Base-by-base conservation (phyloP, 2,113 vertebrate species). In the Oreamnos americanus region DNA sequence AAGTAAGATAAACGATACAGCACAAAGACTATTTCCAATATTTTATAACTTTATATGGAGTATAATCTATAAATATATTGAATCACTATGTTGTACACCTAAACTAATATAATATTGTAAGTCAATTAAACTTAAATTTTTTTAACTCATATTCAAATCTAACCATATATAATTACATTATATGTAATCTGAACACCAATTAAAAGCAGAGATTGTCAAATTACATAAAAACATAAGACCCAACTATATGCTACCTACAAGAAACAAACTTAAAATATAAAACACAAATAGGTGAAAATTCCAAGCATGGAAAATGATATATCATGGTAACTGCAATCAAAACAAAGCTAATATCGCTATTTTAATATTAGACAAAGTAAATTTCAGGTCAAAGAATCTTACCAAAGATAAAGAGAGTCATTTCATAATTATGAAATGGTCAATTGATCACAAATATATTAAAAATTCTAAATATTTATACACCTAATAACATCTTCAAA, bases 231-330 rank as follows among this genome's bases (percentile, higher is more conserved):
- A 43, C 43, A 4, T 62, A 95, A 83, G 28, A 89, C 39, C 4
- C 19, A 86, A 62, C 45, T 76, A 87, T 33, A 30, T 51, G 33
- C 23, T 90, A 33, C 30, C 45, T 96, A 2, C 12, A 83, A 87
- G 25, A 97, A 90, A 88, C 6, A 67, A 90, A 94, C 28, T 90
- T 86, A n/a, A 83, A 92, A 93, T 87, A 92, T 33, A 95, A 90
- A 76, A 87, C 14, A 76, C 8, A 74, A 92, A 10, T 83, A 51
- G 6, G 21, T 82, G 86, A 87, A 95, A 90, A 84, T 23, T 78
- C 87, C 78, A 86, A 78, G 16, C 47, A 86, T 92, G 47, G 15
- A 30, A 96, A 78, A 90, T 90, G 8, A 64, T 53, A 87, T 53
- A 71, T 43, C 7, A 45, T 85, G 58, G 47, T 71, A 91, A 96